Evolutionary conservation across 2,888 invertebrate species (phyloP), one percentile per base, ranked within the genome.

Genomic region (Stenolophus ochropezus): DNA sequence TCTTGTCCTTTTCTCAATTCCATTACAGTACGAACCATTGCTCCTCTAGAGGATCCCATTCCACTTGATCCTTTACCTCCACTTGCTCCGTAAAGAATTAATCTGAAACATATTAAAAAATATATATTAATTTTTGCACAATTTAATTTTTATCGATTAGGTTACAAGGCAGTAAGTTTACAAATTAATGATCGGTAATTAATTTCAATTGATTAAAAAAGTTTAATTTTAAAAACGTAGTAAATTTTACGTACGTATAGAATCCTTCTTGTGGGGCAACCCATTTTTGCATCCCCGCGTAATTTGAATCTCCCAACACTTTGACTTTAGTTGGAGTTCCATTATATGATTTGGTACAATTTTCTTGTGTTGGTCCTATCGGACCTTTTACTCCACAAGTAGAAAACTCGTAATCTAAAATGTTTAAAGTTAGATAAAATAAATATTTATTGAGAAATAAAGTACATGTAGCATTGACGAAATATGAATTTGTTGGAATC

Each of bases 171-270:
- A n/a, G n/a, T n/a, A n/a, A n/a, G n/a, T n/a, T n/a, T n/a, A n/a
- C n/a, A n/a, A n/a, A n/a, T n/a, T n/a, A n/a, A n/a, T n/a, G n/a
- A n/a, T n/a, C n/a, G n/a, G n/a, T n/a, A n/a, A n/a, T n/a, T n/a
- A n/a, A n/a, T n/a, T n/a, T n/a, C n/a, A n/a, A n/a, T n/a, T n/a
- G n/a, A n/a, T n/a, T n/a, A n/a, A n/a, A n/a, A n/a, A n/a, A n/a
- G n/a, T n/a, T n/a, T n/a, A n/a, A n/a, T n/a, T n/a, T n/a, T n/a
- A n/a, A n/a, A n/a, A n/a, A n/a, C n/a, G n/a, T n/a, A n/a, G n/a
- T n/a, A n/a, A n/a, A n/a, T n/a, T n/a, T 56, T 53, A 91, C 94
- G 93, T 88, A 97, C 96, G 96, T 97, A 86, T 97, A 97, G 83
- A 94, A 92, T n/a, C 95, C 95, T 84, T 95, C 94, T 5, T 92